Evolutionary conservation across 2,113 vertebrate species (phyloP).

Genomic region (Eurypyga helias): DNA sequence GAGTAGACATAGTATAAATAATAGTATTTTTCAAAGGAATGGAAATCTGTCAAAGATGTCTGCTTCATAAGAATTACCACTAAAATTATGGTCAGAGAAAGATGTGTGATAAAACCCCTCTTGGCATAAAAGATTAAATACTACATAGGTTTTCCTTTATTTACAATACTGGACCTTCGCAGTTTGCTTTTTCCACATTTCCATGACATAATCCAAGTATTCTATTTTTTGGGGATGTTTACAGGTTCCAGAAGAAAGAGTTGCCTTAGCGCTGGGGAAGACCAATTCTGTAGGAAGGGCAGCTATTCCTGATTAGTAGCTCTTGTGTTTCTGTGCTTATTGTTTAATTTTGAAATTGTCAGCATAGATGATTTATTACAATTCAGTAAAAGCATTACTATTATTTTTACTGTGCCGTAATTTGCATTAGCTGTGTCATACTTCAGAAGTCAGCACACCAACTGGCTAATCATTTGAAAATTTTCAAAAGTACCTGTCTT

Average conservation of each 20-base stretch:
- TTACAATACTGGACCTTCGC: background rate
- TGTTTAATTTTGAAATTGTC: background rate
- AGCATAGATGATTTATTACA: background rate
- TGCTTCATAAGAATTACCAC: background rate
- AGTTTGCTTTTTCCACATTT: background rate
- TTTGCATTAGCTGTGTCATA: background rate
- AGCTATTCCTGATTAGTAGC: background rate
- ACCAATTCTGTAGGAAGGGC: background rate
- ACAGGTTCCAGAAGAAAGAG: background rate
- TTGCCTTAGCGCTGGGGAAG: background rate
- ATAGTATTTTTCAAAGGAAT: background rate
- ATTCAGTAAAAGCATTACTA: background rate
- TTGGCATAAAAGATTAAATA: background rate
- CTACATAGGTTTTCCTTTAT: background rate
- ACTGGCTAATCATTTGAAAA: background rate
- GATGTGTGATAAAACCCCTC: background rate
- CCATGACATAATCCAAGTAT: background rate
- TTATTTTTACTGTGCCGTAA: background rate
- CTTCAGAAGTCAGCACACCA: background rate
- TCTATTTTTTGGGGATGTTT: background rate
- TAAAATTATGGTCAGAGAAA: background rate
- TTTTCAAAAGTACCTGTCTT: background rate
- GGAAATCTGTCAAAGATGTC: background rate
- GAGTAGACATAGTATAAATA: background rate
- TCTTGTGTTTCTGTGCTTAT: background rate